Conservation (phyloP, 2,113 vertebrate genomes). For the Irena cyanogastra region DNA sequence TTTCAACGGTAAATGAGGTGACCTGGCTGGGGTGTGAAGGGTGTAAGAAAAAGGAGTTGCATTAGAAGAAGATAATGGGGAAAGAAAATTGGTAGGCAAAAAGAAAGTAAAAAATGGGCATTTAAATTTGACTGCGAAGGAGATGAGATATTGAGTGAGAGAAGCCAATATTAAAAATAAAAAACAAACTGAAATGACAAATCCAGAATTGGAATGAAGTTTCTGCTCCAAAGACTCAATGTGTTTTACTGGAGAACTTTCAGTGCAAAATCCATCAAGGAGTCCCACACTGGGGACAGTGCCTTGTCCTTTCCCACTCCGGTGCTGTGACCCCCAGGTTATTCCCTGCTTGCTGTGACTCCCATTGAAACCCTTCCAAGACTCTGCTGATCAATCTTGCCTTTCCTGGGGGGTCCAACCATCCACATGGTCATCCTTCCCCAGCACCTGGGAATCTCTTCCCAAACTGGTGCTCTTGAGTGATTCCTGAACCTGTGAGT, state of each 20-base stretch:
- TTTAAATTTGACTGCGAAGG: not conserved
- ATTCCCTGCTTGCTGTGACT: too few species aligned
- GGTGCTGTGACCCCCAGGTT: accelerated
- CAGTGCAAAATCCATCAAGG: not conserved
- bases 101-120: accelerated
- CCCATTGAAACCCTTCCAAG: not conserved
- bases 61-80: not conserved
- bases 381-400: not conserved
- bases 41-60: not conserved
- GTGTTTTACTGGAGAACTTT: not conserved
- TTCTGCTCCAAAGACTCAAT: not conserved
- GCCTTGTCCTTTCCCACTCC: accelerated
- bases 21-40: not conserved
- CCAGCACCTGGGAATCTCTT: accelerated
- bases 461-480: not conserved
- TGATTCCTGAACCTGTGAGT: accelerated
- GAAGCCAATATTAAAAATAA: not conserved
- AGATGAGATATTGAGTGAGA: not conserved
- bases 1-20: not conserved
- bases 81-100: not conserved
- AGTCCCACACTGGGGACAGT: not conserved
- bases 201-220: not conserved
- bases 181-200: not conserved
- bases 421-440: accelerated
- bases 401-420: not conserved